Evolutionary conservation across 2,797 vertebrate genomes (phyloP).

Genomic region (Anguilla megastoma): DNA sequence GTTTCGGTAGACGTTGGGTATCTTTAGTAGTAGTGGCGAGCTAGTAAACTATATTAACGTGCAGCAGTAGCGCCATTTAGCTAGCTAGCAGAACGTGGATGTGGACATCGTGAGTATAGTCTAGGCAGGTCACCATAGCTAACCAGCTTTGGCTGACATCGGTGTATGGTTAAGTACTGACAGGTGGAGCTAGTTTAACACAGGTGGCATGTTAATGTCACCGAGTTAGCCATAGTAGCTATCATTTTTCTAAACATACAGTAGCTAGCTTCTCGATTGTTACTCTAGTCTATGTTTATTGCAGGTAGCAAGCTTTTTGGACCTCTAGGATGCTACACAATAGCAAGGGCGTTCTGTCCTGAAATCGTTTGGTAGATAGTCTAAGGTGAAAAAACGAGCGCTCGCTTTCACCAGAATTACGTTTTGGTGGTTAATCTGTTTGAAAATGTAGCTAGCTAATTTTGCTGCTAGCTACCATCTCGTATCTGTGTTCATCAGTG

Average conservation of each 20-base stretch:
- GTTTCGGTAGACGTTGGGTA: not conserved
- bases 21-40: not conserved
- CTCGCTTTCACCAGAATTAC: not conserved
- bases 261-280: no score
- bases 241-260: no score
- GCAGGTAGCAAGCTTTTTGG: not conserved
- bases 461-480: not conserved
- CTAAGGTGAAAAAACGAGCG: not conserved
- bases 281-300: no score
- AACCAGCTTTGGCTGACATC: not conserved
- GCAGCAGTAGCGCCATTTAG: not conserved
- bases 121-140: not conserved
- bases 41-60: not conserved
- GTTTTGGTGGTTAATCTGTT: not conserved
- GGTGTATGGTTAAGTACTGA: no score
- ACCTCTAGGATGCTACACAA: not conserved
- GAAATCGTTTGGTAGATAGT: not conserved
- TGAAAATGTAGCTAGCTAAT: not conserved
- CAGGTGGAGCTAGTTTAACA: no score
- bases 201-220: no score
- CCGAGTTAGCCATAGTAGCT: no score
- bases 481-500: not conserved
- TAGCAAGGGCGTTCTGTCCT: not conserved
- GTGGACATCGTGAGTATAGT: not conserved
- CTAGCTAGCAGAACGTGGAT: not conserved